A percentile compares a stretch with the other conserved stretches of the same genome.
Conservation (phyloP, 2,888 invertebrate genomes). For the Drosophila meridionalis region DNA sequence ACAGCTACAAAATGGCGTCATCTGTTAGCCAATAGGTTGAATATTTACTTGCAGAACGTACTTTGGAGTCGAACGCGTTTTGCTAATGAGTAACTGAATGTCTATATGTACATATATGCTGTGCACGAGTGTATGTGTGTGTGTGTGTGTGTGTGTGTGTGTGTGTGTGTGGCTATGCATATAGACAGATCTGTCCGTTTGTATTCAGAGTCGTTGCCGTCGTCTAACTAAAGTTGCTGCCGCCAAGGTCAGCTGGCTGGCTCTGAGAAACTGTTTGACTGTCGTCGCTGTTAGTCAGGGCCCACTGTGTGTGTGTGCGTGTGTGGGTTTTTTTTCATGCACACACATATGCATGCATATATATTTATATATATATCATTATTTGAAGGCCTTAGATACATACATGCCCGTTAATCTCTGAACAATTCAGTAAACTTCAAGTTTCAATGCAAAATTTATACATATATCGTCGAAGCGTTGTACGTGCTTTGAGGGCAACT, state of each 20-base stretch:
- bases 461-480: constrained; percentile 5
- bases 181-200: constrained; percentile 43
- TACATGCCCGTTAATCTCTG: constrained; percentile 21
- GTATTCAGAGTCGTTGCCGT: constrained; percentile 48
- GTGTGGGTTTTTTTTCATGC: background rate
- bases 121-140: background rate
- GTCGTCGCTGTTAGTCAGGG: constrained; percentile 31
- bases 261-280: constrained; percentile 35
- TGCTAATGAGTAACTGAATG: constrained; percentile 65
- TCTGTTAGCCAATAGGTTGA: constrained; percentile 28
- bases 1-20: constrained; percentile 71
- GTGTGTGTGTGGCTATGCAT: constrained; percentile 16
- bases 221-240: constrained; percentile 58
- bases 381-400: constrained; percentile 10
- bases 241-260: constrained; percentile 62
- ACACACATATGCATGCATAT: background rate
- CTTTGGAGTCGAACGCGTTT: constrained; percentile 40
- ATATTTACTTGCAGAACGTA: constrained; percentile 36
- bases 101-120: constrained; percentile 2
- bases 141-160: background rate
- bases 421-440: constrained; percentile 48
- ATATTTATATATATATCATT: background rate
- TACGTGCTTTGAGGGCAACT: constrained; percentile 58
- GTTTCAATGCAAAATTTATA: constrained; percentile 60
- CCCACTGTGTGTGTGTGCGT: background rate